Conservation (phyloP, 2,888 invertebrate species). For the Mythimna vitellina region DNA sequence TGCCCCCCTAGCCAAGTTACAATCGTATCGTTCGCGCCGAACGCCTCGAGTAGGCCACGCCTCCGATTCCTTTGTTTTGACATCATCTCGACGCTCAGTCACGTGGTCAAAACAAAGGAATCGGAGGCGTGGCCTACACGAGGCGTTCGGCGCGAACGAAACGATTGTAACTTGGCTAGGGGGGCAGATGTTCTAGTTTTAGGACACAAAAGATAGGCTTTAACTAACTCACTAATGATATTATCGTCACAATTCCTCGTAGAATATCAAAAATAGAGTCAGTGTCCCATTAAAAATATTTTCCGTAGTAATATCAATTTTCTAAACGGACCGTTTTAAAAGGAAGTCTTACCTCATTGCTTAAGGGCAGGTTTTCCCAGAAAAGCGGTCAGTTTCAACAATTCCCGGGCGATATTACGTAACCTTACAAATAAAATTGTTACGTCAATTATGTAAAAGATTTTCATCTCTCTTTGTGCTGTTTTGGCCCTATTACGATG, state of each 20-base stretch:
- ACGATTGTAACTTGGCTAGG: no score
- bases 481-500: slow-evolving; percentile 16
- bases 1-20: no score
- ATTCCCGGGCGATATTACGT: slow-evolving; percentile 26
- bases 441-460: slow-evolving; percentile 34
- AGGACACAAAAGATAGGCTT: no score
- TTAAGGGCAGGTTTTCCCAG: slow-evolving; percentile 11
- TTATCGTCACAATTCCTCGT: neutral
- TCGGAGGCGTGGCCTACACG: no score
- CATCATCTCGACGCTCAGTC: no score
- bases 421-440: slow-evolving; percentile 46
- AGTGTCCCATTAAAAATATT: slow-evolving; percentile 34
- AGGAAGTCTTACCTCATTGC: slow-evolving; percentile 25
- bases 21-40: no score
- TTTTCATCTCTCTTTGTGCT: slow-evolving; percentile 29
- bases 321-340: slow-evolving; percentile 15
- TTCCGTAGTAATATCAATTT: slow-evolving; percentile 41
- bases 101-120: no score
- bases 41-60: no score
- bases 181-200: no score
- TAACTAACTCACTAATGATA: neutral
- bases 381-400: slow-evolving; percentile 35
- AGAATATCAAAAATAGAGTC: slow-evolving; percentile 14
- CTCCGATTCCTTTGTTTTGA: no score
- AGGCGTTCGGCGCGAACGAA: no score